Evolutionary conservation across 2,797 vertebrate species (phyloP).

Genomic region (Antennarius maculatus): DNA sequence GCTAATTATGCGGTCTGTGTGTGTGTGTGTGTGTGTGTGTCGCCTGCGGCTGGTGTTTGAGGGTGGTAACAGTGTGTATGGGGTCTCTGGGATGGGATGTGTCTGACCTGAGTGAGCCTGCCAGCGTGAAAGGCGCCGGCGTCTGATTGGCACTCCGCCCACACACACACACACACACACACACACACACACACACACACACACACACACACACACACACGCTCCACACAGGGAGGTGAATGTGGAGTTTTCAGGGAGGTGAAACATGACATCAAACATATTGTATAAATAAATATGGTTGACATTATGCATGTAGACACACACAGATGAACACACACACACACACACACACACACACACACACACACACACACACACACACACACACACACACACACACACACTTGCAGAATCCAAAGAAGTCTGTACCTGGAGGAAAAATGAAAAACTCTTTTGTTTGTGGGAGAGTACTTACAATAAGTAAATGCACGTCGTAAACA

Average conservation of each 20-base stretch:
- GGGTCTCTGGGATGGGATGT: conserved; percentile 47
- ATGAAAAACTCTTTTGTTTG: conserved; percentile 1
- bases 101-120: conserved; percentile 58
- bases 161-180: conserved; percentile 38
- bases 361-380: not conserved
- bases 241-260: conserved; percentile 11
- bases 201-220: conserved; percentile 8
- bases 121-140: conserved; percentile 53
- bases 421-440: conserved; percentile 12
- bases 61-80: conserved; percentile 39
- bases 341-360: conserved; percentile 1
- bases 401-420: not conserved
- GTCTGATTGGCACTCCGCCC: conserved; percentile 61
- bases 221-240: conserved; percentile 1
- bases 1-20: conserved; percentile 49
- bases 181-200: conserved; percentile 11
- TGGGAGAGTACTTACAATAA: conserved; percentile 18
- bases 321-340: not conserved
- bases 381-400: not conserved
- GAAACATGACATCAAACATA: conserved; percentile 30
- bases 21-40: conserved; percentile 14
- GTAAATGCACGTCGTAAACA: conserved; percentile 30
- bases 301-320: conserved; percentile 12
- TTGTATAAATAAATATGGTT: conserved; percentile 2
- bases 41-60: conserved; percentile 49